Percentiles rank a stretch among this genome's conserved stretches.
These are phyloP conservation scores for Bombus polaris DNA, from an alignment of 1,140 invertebrate genomes.

Conservation along the genomic window DNA sequence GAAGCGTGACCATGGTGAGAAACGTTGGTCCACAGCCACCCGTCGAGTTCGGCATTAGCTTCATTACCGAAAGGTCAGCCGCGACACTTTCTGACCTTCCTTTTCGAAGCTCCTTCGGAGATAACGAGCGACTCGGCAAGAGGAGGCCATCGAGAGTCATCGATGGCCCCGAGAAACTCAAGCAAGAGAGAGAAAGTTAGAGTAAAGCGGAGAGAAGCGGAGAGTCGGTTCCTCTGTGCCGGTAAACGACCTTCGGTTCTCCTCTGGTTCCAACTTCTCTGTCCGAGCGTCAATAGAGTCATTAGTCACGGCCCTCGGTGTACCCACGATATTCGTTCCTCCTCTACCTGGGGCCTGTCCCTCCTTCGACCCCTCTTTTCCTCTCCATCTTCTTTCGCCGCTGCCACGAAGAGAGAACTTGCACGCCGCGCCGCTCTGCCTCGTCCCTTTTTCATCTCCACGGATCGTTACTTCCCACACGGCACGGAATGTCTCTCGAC, in stretches of 20 bases:
- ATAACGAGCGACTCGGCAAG: conserved; percentile 39
- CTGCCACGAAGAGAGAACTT: neutral
- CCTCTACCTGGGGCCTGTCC: conserved; percentile 60
- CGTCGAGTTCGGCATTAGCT: conserved; percentile 50
- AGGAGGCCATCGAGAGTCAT: conserved; percentile 6
- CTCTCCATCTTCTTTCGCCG: neutral
- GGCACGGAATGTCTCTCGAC: conserved; percentile 38
- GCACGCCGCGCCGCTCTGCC: neutral
- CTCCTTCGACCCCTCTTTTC: conserved; percentile 15
- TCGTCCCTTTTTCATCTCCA: conserved; percentile 56
- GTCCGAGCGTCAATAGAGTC: conserved; percentile 73
- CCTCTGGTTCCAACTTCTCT: conserved; percentile 50
- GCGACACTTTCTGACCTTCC: conserved; percentile 56
- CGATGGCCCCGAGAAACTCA: neutral
- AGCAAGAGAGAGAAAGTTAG: neutral
- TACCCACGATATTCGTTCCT: conserved; percentile 70
- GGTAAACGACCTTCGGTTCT: conserved; percentile 69
- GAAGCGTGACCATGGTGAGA: conserved; percentile 28
- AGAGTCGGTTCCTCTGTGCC: conserved; percentile 59
- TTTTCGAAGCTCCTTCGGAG: conserved; percentile 37
- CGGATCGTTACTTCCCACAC: conserved; percentile 55
- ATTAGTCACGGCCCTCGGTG: conserved; percentile 73
- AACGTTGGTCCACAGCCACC: conserved; percentile 33
- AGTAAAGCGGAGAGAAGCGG: neutral
- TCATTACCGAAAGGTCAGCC: conserved; percentile 51